Evolutionary conservation across 2,888 invertebrate genomes (phyloP).

Genomic region (Poecilus cupreus): DNA sequence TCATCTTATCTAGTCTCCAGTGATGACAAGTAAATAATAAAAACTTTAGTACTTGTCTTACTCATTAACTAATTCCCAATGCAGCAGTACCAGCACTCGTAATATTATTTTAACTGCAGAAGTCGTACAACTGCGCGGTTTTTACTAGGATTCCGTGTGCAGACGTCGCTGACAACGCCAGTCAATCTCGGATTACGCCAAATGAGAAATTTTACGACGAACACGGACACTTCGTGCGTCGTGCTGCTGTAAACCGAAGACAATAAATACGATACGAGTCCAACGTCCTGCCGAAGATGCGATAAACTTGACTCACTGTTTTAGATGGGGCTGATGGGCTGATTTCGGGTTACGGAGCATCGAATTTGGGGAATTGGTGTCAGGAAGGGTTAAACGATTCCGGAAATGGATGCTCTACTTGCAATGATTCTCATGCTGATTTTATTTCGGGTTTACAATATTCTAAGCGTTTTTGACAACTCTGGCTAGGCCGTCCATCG

Average conservation of each 20-base stretch:
- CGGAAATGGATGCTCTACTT: no score
- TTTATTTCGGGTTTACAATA: no score
- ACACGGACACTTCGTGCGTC: not conserved
- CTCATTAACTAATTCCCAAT: conserved; percentile 22
- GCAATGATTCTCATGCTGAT: no score
- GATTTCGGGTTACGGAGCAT: not conserved
- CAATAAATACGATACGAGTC: conserved; percentile 43
- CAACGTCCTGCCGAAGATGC: not conserved
- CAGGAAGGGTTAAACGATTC: not conserved
- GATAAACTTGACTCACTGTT: conserved; percentile 10
- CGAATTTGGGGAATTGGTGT: not conserved
- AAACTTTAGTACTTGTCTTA: conserved; percentile 9
- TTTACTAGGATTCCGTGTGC: conserved; percentile 1
- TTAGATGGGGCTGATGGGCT: not conserved
- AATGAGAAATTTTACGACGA: conserved; percentile 52
- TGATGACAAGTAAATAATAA: conserved; percentile 26
- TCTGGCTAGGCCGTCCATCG: no score
- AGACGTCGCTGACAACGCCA: conserved; percentile 11
- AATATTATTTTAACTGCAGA: conserved; percentile 25
- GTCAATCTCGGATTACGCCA: conserved; percentile 47
- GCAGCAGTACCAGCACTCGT: not conserved
- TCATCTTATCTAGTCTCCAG: not conserved
- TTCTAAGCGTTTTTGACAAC: no score
- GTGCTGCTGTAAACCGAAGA: conserved; percentile 30
- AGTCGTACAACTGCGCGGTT: conserved; percentile 16